Percentiles rank a stretch among this genome's conserved stretches.
Conservation (phyloP, 2,888 invertebrate genomes). For the Rosalia funebris region DNA sequence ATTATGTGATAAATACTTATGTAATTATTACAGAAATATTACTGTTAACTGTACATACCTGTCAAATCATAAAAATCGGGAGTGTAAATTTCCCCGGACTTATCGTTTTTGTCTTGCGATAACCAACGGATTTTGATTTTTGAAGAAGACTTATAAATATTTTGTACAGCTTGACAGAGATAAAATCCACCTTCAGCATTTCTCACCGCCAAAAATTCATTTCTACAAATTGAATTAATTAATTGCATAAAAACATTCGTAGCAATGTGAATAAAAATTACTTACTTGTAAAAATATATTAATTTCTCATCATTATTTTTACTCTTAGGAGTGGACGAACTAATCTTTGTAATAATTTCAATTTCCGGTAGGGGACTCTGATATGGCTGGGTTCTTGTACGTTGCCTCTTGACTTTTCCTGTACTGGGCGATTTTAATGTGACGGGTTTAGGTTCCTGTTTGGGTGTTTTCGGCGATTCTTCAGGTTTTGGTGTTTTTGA, state of each 20-base stretch:
- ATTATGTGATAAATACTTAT: too few relatives aligned
- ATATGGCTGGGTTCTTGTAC: constrained; percentile 80
- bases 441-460: constrained; percentile 50
- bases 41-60: constrained; percentile 65
- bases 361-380: constrained; percentile 85
- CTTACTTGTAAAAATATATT: constrained; percentile 87
- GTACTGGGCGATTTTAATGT: constrained; percentile 59
- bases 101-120: constrained; percentile 77
- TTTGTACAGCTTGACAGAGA: constrained; percentile 90
- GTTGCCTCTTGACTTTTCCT: constrained; percentile 66
- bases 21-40: too few relatives aligned
- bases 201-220: constrained; percentile 90
- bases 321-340: constrained; percentile 68
- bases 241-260: constrained; percentile 4
- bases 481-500: constrained; percentile 64
- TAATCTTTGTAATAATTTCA: constrained; percentile 79
- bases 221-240: constrained; percentile 66
- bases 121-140: constrained; percentile 92
- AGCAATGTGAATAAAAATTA: constrained; percentile 15
- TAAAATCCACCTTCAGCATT: constrained; percentile 90
- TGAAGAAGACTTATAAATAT: constrained; percentile 86
- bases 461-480: constrained; percentile 59
- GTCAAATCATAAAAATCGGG: constrained; percentile 92
- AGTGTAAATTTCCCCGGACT: constrained; percentile 78
- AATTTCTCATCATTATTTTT: constrained; percentile 79